Evolutionary conservation across 2,113 vertebrate genomes (phyloP).

Genomic region (Tretioscincus oriximinensis): DNA sequence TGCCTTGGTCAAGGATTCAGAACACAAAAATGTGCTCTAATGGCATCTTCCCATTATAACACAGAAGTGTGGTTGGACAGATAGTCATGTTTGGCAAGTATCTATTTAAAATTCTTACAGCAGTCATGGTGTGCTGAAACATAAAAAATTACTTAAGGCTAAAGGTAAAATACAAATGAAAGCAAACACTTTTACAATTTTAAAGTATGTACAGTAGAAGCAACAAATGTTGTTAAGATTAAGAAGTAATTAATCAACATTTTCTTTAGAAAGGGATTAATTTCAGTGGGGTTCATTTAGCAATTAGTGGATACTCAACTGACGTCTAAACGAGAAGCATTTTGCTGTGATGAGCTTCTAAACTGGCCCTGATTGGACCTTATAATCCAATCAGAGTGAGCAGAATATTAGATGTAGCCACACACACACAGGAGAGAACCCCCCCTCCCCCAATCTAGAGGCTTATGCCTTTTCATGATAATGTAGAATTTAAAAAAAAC

Average conservation of each 20-base stretch:
- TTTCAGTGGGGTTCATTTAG: too few species aligned
- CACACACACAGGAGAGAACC: too few species aligned
- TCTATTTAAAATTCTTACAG: slow-evolving; percentile 29
- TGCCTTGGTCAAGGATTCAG: neutral
- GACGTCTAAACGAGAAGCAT: too few species aligned
- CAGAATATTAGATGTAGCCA: too few species aligned
- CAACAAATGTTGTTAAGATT: neutral
- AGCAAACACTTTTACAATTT: neutral
- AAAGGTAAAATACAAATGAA: neutral
- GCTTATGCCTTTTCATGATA: too few species aligned
- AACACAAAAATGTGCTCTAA: slow-evolving; percentile 27
- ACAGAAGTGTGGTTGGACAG: neutral
- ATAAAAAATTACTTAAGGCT: neutral
- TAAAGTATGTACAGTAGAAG: slow-evolving; percentile 32
- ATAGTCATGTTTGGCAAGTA: neutral
- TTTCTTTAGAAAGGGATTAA: slow-evolving; percentile 18
- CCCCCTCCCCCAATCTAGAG: too few species aligned
- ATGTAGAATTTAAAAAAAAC: too few species aligned
- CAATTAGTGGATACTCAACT: too few species aligned
- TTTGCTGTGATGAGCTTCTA: too few species aligned
- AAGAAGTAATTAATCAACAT: neutral
- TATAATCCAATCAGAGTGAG: too few species aligned
- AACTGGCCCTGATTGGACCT: too few species aligned
- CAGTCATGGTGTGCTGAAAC: neutral
- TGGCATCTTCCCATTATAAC: slow-evolving; percentile 8